phyloP scores from a whole-genome alignment of 2,113 vertebrate species.

The Struthio camelus region DNA sequence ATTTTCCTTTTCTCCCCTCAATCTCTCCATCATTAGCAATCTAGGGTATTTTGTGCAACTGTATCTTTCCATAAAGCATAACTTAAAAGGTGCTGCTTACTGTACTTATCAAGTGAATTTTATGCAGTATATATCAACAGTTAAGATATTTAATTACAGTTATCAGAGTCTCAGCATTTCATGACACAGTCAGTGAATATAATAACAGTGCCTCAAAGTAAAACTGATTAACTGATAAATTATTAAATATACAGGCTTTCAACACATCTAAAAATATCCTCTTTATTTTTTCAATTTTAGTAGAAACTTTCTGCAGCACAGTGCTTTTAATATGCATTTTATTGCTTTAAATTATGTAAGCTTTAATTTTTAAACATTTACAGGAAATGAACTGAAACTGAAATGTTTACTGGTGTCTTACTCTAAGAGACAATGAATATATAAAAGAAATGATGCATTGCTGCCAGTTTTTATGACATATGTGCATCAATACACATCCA shows the following conservation, averaged over 20 bases:
- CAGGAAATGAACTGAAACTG: background rate
- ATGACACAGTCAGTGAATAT: background rate
- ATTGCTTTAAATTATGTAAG: background rate
- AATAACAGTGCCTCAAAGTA: background rate
- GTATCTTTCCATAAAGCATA: background rate
- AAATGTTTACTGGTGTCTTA: background rate
- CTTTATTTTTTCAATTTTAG: background rate
- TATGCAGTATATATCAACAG: background rate
- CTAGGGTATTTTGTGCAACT: background rate
- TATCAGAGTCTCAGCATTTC: background rate
- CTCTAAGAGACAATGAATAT: background rate
- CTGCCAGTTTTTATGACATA: background rate
- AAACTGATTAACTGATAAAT: background rate
- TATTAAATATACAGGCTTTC: background rate
- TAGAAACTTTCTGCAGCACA: background rate
- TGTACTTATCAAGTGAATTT: background rate
- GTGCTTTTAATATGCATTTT: background rate
- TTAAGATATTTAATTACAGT: slow-evolving; percentile 6
- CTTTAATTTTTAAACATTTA: background rate
- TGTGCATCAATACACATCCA: background rate
- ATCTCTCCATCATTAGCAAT: background rate
- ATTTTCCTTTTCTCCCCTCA: background rate
- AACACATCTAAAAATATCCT: background rate
- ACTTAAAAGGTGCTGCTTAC: background rate
- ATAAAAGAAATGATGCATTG: background rate